Evolutionary conservation across 2,797 vertebrate species (phyloP), one percentile per base, ranked within the genome.

Genomic region (Gymnothorax javanicus): DNA sequence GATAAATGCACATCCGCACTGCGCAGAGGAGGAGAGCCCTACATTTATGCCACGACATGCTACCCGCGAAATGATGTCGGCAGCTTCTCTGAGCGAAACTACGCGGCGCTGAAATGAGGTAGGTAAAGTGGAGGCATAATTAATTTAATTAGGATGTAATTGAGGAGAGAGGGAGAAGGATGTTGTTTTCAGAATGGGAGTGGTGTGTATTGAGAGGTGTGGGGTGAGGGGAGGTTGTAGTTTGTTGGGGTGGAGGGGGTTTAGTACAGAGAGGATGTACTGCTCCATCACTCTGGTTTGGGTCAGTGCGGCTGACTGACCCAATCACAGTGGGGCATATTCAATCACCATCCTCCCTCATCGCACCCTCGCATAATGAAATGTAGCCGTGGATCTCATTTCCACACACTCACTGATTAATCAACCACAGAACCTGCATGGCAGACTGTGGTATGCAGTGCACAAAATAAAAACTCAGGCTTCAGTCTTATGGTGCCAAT

Each of bases 131-230:
- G 52, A 79, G 75, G 50, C 54, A 23, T 79, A 79, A 43, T 43
- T 43, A 43, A 79, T 79, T 52, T 54, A 79, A 79, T 79, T 79
- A 79, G 50, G 75, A 8, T 20, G 43, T 79, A 79, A 79, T 79
- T 56, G 50, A 79, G 43, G 50, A 43, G n/a, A 23, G 75, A 52
- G 75, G 75, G 75, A 54, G 2, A 43, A 43, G 75, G 75, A 54
- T 56, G 50, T 75, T n/a, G 62, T 79, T 79, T 79, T 8, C 33
- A 43, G 8, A 52, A 79, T 23, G 43, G 6, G 50, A 54, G 75
- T 11, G 2, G 75, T 7, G 3, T 17, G 6, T 79, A 7, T 67
- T 43, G 33, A 43, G 1, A 43, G 33, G 23, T 17, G 62, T 8
- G 4, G 62, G 62, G 20, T 17, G 75, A 33, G 50, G 75, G 43